These are phyloP conservation scores for Notarius quadriscutis DNA, from an alignment of 2,113 vertebrate species.

Conservation along the genomic window DNA sequence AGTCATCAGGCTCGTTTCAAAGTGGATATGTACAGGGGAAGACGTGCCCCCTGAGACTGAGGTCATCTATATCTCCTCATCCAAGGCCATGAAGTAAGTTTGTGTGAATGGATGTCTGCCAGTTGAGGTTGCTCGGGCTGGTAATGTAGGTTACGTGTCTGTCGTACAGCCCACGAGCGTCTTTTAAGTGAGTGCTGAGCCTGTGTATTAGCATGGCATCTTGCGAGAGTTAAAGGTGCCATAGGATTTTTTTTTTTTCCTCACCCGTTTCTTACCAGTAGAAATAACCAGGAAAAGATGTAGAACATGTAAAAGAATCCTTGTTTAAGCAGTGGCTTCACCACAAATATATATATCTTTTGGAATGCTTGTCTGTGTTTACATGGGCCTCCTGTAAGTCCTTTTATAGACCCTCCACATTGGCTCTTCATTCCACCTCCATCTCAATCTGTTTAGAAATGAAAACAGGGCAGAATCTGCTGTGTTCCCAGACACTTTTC, in stretches of 20 bases:
- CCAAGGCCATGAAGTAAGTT: conserved; percentile 66
- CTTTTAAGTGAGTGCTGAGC: conserved; percentile 40
- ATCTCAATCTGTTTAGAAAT: neutral
- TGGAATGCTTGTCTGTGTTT: neutral
- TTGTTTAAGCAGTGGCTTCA: neutral
- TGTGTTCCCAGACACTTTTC: neutral
- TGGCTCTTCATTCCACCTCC: neutral
- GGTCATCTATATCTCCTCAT: conserved; percentile 68
- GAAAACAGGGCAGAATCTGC: neutral
- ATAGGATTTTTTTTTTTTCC: neutral
- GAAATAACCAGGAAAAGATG: neutral
- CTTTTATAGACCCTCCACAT: neutral
- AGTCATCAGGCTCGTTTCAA: conserved; percentile 75
- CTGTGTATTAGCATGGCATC: conserved; percentile 1
- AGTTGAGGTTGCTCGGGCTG: conserved; percentile 48
- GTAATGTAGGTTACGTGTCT: conserved; percentile 52
- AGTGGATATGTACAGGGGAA: conserved; percentile 69
- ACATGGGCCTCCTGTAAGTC: neutral
- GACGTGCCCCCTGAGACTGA: conserved; percentile 69
- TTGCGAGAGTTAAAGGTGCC: neutral
- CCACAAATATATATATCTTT: neutral
- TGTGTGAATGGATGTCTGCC: conserved; percentile 61
- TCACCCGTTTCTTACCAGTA: no score
- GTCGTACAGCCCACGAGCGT: conserved; percentile 22
- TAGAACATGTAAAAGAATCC: neutral